These are phyloP conservation scores for Onthophagus taurus DNA, from an alignment of 1,140 invertebrate species.

Conservation along the genomic window DNA sequence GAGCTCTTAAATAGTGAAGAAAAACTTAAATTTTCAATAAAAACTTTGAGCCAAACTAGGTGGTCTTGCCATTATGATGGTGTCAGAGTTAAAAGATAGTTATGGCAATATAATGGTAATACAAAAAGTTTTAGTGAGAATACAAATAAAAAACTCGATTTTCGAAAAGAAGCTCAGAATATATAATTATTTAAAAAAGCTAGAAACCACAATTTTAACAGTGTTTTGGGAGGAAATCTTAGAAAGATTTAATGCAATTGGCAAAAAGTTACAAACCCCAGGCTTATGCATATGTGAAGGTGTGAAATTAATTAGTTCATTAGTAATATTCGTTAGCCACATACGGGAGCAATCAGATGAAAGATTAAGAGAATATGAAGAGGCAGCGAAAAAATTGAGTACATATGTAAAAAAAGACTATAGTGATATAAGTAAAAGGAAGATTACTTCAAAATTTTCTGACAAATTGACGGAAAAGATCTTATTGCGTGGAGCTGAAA, in stretches of 20 bases:
- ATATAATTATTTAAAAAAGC: background rate
- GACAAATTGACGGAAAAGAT: no score
- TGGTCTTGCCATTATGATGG: conserved; percentile 5
- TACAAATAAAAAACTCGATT: background rate
- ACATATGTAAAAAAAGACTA: conserved; percentile 1
- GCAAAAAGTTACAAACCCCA: conserved; percentile 6
- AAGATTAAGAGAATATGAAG: conserved; percentile 6
- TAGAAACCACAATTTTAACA: conserved; percentile 3
- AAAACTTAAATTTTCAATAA: conserved; percentile 9
- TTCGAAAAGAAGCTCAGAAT: conserved; percentile 8
- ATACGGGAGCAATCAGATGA: conserved; percentile 8
- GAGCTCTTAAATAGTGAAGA: conserved; percentile 7
- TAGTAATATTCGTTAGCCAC: conserved; percentile 4
- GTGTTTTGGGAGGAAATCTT: no score
- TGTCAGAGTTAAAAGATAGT: background rate
- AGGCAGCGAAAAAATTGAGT: conserved; percentile 5
- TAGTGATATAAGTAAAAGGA: conserved; percentile 7
- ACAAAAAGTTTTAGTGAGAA: conserved; percentile 2
- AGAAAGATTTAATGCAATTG: no score
- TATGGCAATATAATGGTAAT: conserved; percentile 4
- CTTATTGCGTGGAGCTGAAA: conserved; percentile 4
- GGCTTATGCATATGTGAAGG: conserved; percentile 8
- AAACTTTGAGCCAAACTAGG: conserved; percentile 7
- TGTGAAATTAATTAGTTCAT: conserved; percentile 5
- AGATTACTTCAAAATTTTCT: conserved; percentile 10